Evolutionary conservation across 2,797 vertebrate genomes (phyloP), one percentile per base, ranked within the genome.

Genomic region (Cyprinella venusta): DNA sequence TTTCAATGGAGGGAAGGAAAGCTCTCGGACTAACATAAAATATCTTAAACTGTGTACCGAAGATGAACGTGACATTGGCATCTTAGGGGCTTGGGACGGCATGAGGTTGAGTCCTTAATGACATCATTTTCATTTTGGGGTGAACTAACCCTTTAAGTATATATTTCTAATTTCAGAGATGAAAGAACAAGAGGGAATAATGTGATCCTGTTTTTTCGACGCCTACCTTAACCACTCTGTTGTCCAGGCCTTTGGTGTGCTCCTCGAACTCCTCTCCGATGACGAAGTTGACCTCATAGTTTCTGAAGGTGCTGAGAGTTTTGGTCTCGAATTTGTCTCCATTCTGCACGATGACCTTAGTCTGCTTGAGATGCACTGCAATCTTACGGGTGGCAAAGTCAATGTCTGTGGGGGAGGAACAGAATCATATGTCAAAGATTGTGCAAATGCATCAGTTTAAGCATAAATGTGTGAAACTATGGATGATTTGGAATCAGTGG

Each of bases 321-420:
- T 95, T 97, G n/a, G 95, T 94, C 86, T 95, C 92, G 89, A 99
- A 97, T 80, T 87, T 86, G 85, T 97, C 91, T 65, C 96, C 97
- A 0, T 97, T 88, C 92, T 99, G 97, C 52, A 89, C 21, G 3
- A 99, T 89, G 83, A 96, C 95, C 89, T 98, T 99, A 4, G 96
- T 97, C 93, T 98, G 97, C 81, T 83, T 93, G 88, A 99, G 93
- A 70, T 93, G 94, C 16, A 91, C 85, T 6, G 97, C 97, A 59
- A 99, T 96, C 93, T 98, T 98, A 75, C 97, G 95, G 78, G 96
- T 98, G 2, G 96, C 95, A 92, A 98, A 97, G 91, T 98, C 97
- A 77, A 98, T 96, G 86, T 93, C 97, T 99, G 88, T 61, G 76
- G 86, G 87, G 88, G 68, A 2, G 61, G 67, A 30, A 84, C 5